These are phyloP conservation scores for Phrynocephalus versicolor DNA, from an alignment of 2,113 vertebrate species.

Conservation along the genomic window DNA sequence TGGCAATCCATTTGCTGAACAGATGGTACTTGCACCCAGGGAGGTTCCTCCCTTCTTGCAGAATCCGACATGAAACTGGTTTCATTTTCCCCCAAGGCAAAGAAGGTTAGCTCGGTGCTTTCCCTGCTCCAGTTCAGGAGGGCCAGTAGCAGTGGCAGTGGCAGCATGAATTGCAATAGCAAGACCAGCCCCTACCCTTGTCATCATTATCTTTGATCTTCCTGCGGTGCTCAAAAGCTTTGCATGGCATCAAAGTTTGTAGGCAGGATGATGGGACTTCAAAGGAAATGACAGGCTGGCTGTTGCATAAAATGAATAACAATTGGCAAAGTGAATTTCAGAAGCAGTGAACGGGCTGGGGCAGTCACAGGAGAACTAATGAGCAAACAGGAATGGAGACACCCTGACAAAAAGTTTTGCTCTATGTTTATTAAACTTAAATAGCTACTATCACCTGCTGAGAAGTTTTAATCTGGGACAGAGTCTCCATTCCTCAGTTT, in stretches of 20 bases:
- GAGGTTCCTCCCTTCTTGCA: neutral
- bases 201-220: slow-evolving; percentile 7
- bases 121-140: neutral
- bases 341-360: neutral
- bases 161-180: no score
- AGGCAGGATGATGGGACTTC: slow-evolving; percentile 1
- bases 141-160: neutral
- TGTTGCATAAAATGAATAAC: neutral
- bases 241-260: neutral
- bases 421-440: neutral
- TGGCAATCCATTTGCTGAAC: neutral
- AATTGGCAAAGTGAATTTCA: neutral
- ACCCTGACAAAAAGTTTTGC: no score
- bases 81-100: neutral
- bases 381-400: neutral
- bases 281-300: neutral
- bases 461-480: neutral
- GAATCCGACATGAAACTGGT: neutral
- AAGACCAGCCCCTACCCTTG: neutral
- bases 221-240: neutral
- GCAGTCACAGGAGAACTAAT: neutral
- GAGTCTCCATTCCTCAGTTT: neutral
- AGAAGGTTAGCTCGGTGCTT: neutral
- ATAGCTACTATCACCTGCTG: neutral
- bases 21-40: neutral